phyloP scores from a whole-genome alignment of 2,888 invertebrate genomes.

The Epiblema foenella region DNA sequence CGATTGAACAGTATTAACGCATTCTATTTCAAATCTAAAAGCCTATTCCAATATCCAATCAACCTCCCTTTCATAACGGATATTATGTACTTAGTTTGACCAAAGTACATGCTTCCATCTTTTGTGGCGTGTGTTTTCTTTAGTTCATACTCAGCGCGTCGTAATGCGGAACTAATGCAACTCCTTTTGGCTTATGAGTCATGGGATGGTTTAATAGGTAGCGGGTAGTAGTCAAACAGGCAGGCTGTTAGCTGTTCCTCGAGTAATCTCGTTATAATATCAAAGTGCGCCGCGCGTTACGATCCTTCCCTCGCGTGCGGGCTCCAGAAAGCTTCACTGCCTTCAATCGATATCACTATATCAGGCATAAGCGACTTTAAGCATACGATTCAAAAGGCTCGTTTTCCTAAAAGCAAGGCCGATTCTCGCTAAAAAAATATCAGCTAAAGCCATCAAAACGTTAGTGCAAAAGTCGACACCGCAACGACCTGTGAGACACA shows the following conservation, averaged over 20 bases:
- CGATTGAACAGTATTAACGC: too few relatives aligned
- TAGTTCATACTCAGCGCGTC: conserved; percentile 1
- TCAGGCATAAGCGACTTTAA: conserved; percentile 73
- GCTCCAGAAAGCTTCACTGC: conserved; percentile 70
- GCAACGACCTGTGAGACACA: conserved; percentile 48
- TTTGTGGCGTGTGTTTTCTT: conserved; percentile 18
- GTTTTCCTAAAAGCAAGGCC: conserved; percentile 61
- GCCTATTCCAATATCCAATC: too few relatives aligned
- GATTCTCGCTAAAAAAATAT: conserved; percentile 61
- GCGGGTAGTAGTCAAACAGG: conserved; percentile 52
- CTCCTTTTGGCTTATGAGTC: conserved; percentile 15
- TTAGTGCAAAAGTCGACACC: conserved; percentile 60
- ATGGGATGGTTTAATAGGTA: conserved; percentile 42
- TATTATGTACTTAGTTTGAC: neutral
- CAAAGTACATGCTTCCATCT: conserved; percentile 1
- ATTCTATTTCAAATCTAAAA: too few relatives aligned
- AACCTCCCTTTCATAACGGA: too few relatives aligned
- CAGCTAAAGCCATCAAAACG: conserved; percentile 64
- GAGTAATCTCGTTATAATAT: conserved; percentile 73
- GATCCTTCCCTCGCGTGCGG: conserved; percentile 74
- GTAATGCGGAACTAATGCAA: conserved; percentile 11
- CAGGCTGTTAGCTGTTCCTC: conserved; percentile 61
- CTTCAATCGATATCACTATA: conserved; percentile 74
- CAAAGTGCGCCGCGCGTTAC: conserved; percentile 71
- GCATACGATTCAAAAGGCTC: conserved; percentile 64